Evolutionary conservation across 1,140 invertebrate species (phyloP).

Genomic region (Lutraria rhynchaena): DNA sequence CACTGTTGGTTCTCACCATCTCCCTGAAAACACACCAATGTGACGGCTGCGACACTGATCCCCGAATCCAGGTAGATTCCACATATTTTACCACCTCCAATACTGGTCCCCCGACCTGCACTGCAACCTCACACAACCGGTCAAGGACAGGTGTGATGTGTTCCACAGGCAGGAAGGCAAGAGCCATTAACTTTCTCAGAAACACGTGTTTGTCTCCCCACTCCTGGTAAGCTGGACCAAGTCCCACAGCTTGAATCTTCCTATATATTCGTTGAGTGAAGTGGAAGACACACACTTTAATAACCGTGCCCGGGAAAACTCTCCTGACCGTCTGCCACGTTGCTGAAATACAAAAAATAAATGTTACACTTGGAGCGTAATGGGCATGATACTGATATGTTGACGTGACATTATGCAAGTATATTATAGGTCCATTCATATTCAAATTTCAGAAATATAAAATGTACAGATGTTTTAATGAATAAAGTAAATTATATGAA

Average conservation of each 20-base stretch:
- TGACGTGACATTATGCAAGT: too few relatives aligned
- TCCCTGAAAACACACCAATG: constrained; percentile 33
- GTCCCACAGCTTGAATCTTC: constrained; percentile 3
- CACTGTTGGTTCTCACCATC: constrained; percentile 21
- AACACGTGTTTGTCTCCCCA: constrained; percentile 2
- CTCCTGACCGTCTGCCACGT: constrained; percentile 20
- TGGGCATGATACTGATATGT: too few relatives aligned
- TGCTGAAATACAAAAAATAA: too few relatives aligned
- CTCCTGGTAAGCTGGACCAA: constrained; percentile 1
- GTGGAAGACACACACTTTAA: constrained; percentile 42
- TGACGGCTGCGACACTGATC: not conserved
- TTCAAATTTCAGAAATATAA: too few relatives aligned
- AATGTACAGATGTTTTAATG: too few relatives aligned
- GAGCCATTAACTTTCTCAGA: constrained; percentile 25
- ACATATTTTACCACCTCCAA: not conserved
- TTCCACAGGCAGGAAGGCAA: constrained; percentile 32
- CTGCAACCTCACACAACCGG: not conserved
- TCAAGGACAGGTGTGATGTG: constrained; percentile 11
- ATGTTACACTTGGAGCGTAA: too few relatives aligned
- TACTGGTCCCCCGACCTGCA: not conserved
- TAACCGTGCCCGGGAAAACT: constrained; percentile 2
- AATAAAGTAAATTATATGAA: too few relatives aligned
- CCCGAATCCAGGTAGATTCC: constrained; percentile 6
- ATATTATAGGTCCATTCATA: too few relatives aligned
- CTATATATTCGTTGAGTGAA: constrained; percentile 13